Evolutionary conservation across 2,113 vertebrate genomes (phyloP).

Genomic region (Ascaphus truei): DNA sequence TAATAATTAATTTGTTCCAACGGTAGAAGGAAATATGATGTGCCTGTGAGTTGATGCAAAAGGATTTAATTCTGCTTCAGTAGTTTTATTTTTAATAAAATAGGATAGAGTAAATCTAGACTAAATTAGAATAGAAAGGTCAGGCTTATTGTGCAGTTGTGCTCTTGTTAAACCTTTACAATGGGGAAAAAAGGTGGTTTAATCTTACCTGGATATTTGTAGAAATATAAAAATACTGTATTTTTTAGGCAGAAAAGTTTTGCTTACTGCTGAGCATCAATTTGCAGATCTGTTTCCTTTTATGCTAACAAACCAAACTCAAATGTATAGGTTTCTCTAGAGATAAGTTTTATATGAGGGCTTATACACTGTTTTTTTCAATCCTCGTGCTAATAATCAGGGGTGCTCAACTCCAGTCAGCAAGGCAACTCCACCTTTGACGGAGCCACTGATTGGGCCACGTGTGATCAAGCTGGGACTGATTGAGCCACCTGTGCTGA

Average conservation of each 20-base stretch:
- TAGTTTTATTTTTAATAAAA: conserved; percentile 80
- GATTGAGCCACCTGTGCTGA: too few species aligned
- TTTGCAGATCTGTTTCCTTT: too few species aligned
- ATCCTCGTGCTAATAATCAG: too few species aligned
- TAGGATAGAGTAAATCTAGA: conserved; percentile 71
- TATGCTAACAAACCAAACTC: too few species aligned
- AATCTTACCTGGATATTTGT: background rate
- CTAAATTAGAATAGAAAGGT: conserved; percentile 77
- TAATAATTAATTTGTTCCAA: conserved; percentile 64
- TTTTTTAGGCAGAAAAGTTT: background rate
- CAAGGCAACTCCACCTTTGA: too few species aligned
- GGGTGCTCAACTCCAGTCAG: too few species aligned
- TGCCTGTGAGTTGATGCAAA: conserved; percentile 61
- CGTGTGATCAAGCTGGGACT: too few species aligned
- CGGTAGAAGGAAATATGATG: conserved; percentile 58
- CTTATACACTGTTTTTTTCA: too few species aligned
- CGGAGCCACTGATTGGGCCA: too few species aligned
- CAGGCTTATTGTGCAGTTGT: conserved; percentile 60
- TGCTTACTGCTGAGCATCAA: background rate
- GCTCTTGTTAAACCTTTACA: background rate
- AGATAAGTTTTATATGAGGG: too few species aligned
- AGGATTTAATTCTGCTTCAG: conserved; percentile 77
- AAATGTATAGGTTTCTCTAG: too few species aligned
- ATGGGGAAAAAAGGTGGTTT: background rate
- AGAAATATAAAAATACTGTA: background rate